Evolutionary conservation across 2,797 vertebrate species (phyloP).

Genomic region (Eremophila alpestris): DNA sequence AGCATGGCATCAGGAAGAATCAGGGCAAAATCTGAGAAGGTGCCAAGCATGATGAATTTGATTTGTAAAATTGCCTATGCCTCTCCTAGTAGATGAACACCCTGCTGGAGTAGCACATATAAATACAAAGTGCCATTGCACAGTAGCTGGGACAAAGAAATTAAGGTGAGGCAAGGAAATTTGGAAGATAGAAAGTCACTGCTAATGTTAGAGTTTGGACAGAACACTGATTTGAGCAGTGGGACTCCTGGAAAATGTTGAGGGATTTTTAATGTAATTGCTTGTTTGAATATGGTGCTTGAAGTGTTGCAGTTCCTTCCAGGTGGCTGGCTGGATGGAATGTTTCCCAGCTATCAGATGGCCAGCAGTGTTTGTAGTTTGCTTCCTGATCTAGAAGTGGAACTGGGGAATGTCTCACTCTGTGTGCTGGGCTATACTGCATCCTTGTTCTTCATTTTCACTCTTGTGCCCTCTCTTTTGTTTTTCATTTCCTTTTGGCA

Average conservation of each 20-base stretch:
- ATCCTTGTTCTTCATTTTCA: neutral
- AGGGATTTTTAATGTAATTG: neutral
- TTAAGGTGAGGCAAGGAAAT: neutral
- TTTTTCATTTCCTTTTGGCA: neutral
- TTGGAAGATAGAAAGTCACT: neutral
- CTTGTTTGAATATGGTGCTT: neutral
- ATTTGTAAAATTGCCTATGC: neutral
- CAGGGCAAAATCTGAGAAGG: neutral
- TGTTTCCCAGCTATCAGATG: accelerated
- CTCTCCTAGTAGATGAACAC: neutral
- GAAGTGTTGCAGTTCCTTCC: neutral
- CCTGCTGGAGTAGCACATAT: neutral
- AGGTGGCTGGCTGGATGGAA: neutral
- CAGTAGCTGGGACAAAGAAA: neutral
- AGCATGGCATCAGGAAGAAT: neutral
- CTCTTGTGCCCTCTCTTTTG: neutral
- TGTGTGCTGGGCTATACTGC: neutral
- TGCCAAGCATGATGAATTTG: accelerated
- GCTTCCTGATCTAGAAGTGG: neutral
- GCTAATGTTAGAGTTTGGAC: neutral
- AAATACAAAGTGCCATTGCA: accelerated
- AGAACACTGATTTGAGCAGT: neutral
- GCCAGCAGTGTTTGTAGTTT: neutral
- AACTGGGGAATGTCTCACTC: neutral
- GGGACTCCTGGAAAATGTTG: neutral